Percentiles rank a stretch among this genome's conserved stretches.
Evolutionary conservation across 2,797 vertebrate genomes (phyloP).

Genomic region (Spondyliosoma cantharus): DNA sequence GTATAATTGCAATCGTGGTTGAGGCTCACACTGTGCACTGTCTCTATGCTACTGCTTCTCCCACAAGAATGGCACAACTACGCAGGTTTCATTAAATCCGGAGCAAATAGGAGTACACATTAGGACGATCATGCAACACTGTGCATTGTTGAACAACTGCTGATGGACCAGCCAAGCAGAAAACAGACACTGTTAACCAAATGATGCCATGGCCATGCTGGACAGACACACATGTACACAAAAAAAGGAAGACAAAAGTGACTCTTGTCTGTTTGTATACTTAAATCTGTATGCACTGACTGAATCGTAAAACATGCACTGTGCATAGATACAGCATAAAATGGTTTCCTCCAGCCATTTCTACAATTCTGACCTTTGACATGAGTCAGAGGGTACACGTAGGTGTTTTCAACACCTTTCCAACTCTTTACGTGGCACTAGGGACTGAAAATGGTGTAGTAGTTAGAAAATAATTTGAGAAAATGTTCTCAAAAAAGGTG

Average conservation of each 20-base stretch:
- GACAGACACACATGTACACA: conserved; percentile 54
- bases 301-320: not conserved
- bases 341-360: not conserved
- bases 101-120: conserved; percentile 67
- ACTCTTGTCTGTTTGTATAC: not conserved
- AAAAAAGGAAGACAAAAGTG: conserved; percentile 26
- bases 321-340: not conserved
- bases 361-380: not conserved
- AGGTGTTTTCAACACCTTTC: not conserved
- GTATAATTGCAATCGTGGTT: not conserved
- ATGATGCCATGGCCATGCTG: conserved; percentile 80
- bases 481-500: conserved; percentile 5
- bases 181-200: conserved; percentile 65
- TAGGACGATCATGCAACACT: conserved; percentile 77
- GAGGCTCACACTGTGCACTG: conserved; percentile 40
- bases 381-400: not conserved
- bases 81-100: conserved; percentile 74
- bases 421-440: not conserved
- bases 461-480: not conserved
- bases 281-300: no score
- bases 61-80: conserved; percentile 70
- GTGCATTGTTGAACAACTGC: conserved; percentile 64
- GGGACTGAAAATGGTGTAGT: not conserved
- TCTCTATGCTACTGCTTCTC: conserved; percentile 66
- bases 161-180: conserved; percentile 78